These are phyloP conservation scores for Temnothorax ravouxi DNA, from an alignment of 2,888 invertebrate species.

Conservation along the genomic window DNA sequence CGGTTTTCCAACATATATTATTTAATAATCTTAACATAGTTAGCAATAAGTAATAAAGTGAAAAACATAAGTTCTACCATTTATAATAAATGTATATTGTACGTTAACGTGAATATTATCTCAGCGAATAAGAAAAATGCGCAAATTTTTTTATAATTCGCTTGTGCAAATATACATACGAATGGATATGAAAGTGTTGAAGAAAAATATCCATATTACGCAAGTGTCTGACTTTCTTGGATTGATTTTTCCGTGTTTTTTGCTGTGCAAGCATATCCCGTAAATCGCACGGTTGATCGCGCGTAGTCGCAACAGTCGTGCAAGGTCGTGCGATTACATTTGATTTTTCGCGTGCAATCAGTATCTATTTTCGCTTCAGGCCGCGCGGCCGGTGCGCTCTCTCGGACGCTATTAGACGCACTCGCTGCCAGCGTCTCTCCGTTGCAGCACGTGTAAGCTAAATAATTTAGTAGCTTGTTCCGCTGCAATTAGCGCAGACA, in stretches of 20 bases:
- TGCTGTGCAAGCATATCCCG: not conserved
- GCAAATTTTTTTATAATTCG: not conserved
- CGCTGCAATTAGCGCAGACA: constrained; percentile 68
- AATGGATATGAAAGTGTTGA: not conserved
- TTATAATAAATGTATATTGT: not conserved
- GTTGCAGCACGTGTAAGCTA: constrained; percentile 65
- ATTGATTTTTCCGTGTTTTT: constrained; percentile 19
- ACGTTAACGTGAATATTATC: not conserved
- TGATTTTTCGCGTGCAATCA: constrained; percentile 52
- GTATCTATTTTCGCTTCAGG: constrained; percentile 62
- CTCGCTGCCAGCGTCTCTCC: constrained; percentile 9
- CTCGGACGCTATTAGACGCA: constrained; percentile 48
- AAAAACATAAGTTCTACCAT: not conserved
- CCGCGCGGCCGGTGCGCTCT: constrained; percentile 18
- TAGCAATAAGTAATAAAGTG: not conserved
- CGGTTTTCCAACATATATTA: not conserved
- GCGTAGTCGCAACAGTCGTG: not conserved
- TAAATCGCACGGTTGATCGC: constrained; percentile 23
- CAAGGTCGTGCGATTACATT: constrained; percentile 46
- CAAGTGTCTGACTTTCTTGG: not conserved
- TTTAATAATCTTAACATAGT: not conserved
- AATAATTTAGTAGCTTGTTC: constrained; percentile 71
- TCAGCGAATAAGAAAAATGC: not conserved
- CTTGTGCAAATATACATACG: not conserved
- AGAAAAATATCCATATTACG: not conserved